These are phyloP conservation scores for Solenopsis invicta DNA, from an alignment of 1,140 invertebrate genomes.

Conservation along the genomic window DNA sequence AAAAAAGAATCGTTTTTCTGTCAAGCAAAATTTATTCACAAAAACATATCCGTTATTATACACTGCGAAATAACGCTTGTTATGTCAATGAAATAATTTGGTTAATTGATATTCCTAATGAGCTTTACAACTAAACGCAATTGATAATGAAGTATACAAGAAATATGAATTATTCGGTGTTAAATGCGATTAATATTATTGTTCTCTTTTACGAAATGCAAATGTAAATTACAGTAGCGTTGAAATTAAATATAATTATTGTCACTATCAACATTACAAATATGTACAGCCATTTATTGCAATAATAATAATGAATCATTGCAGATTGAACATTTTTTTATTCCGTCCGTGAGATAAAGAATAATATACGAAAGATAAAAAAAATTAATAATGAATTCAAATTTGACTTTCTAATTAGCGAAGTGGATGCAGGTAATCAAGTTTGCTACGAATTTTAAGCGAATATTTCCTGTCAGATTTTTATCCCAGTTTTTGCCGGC, in stretches of 20 bases:
- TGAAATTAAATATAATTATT: constrained; percentile 45
- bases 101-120: constrained; percentile 26
- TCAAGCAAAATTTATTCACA: background rate
- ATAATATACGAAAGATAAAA: constrained; percentile 15
- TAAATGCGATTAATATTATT: constrained; percentile 52
- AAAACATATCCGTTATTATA: background rate
- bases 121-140: constrained; percentile 4
- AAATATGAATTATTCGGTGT: constrained; percentile 47
- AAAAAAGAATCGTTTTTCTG: background rate
- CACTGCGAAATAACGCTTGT: background rate
- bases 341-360: background rate
- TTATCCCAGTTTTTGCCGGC: constrained; percentile 38
- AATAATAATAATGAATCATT: background rate
- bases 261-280: constrained; percentile 24
- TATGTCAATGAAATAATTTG: constrained; percentile 6
- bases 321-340: background rate
- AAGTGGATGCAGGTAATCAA: constrained; percentile 21
- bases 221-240: constrained; percentile 41
- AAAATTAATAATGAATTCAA: constrained; percentile 49
- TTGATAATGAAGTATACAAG: constrained; percentile 27
- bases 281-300: background rate
- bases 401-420: constrained; percentile 53
- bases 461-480: constrained; percentile 50
- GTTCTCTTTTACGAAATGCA: constrained; percentile 30
- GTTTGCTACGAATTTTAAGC: constrained; percentile 28